Conservation (phyloP, 1,140 invertebrate genomes). For the Cardiocondyla obscurior region DNA sequence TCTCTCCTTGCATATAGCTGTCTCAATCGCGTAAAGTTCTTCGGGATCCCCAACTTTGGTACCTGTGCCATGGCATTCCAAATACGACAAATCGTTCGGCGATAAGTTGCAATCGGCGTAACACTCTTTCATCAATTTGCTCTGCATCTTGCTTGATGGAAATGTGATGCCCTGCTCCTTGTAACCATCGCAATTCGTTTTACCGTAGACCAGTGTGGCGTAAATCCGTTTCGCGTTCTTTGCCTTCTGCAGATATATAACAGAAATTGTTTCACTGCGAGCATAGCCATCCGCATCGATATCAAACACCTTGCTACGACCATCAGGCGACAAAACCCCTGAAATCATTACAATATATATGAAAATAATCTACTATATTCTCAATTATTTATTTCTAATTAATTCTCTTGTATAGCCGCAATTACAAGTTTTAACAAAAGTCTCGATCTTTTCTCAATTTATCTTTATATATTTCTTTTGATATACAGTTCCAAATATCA, state of each 20-base stretch:
- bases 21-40: constrained; percentile 93
- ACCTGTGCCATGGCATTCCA: constrained; percentile 97
- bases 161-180: constrained; percentile 96
- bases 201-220: constrained; percentile 88
- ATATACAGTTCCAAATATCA: too few relatives aligned
- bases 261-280: constrained; percentile 90
- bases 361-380: neutral
- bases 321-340: constrained; percentile 93
- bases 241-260: constrained; percentile 92
- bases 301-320: constrained; percentile 96
- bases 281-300: constrained; percentile 90
- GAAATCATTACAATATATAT: neutral
- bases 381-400: neutral
- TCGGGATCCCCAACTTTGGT: constrained; percentile 93
- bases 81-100: constrained; percentile 89
- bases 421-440: neutral
- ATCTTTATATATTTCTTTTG: neutral
- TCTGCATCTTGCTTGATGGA: constrained; percentile 93
- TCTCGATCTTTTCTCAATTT: too few relatives aligned
- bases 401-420: neutral
- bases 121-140: constrained; percentile 91
- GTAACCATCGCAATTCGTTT: constrained; percentile 91
- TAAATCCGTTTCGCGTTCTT: constrained; percentile 91
- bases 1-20: constrained; percentile 90
- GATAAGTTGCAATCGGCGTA: constrained; percentile 93